phyloP scores from a whole-genome alignment of 2,113 vertebrate species.

The Mustelus asterias region DNA sequence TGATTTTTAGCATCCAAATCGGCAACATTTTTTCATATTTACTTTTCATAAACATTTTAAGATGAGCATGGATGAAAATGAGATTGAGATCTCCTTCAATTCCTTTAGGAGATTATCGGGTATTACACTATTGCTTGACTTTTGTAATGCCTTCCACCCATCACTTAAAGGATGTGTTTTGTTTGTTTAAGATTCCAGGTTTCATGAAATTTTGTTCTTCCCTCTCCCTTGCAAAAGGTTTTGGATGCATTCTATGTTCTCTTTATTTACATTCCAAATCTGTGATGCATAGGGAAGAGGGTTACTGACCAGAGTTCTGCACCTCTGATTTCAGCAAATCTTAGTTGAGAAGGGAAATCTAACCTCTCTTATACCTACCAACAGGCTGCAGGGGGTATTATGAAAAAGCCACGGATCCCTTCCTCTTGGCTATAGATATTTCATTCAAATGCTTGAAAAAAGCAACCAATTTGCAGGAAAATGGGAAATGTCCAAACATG shows the following conservation, averaged over 20 bases:
- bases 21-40: neutral
- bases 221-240: neutral
- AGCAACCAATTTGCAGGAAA: neutral
- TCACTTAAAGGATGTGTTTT: neutral
- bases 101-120: neutral
- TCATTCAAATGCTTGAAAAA: neutral
- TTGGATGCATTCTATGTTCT: neutral
- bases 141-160: neutral
- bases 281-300: neutral
- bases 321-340: neutral
- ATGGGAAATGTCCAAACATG: neutral
- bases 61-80: neutral
- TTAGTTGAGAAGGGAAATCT: neutral
- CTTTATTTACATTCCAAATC: neutral
- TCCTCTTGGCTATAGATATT: neutral
- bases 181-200: neutral
- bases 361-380: neutral
- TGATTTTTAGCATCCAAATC: neutral
- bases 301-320: neutral
- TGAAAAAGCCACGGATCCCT: neutral
- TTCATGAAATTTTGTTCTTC: neutral
- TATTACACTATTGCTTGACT: neutral
- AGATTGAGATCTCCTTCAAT: neutral
- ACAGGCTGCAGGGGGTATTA: neutral
- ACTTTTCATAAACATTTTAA: neutral